Conservation (phyloP, 1,140 invertebrate genomes). For the Drosophila mayri region DNA sequence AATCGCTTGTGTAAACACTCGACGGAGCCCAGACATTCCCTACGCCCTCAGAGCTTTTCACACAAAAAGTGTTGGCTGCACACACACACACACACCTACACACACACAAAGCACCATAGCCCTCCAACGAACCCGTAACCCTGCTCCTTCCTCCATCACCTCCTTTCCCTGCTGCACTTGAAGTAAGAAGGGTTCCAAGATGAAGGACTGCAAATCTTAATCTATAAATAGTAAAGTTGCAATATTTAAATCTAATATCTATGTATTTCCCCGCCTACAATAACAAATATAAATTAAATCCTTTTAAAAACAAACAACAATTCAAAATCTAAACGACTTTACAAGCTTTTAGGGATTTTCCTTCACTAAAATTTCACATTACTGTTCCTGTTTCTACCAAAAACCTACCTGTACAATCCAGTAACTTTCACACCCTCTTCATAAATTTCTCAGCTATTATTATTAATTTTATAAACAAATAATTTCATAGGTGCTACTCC, state of each 20-base stretch:
- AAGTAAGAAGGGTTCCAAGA: background rate
- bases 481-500: background rate
- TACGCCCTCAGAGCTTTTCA: constrained; percentile 70
- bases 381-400: too few species aligned
- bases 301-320: too few species aligned
- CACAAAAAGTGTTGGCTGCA: constrained; percentile 77
- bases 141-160: background rate
- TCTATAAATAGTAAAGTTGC: too few species aligned
- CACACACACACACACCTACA: constrained; percentile 21
- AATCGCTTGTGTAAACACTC: constrained; percentile 78
- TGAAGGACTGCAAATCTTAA: background rate
- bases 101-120: background rate
- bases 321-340: too few species aligned
- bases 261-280: too few species aligned
- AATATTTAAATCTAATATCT: background rate
- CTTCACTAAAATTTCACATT: too few species aligned
- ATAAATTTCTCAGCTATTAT: rapidly evolving
- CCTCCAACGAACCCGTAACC: background rate
- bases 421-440: too few species aligned
- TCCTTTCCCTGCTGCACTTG: background rate
- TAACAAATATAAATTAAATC: too few species aligned
- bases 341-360: too few species aligned
- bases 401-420: too few species aligned
- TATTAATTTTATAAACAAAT: background rate
- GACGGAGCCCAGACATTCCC: constrained; percentile 46